Conservation (phyloP, 2,113 vertebrate species). For the Leucosticte australis region DNA sequence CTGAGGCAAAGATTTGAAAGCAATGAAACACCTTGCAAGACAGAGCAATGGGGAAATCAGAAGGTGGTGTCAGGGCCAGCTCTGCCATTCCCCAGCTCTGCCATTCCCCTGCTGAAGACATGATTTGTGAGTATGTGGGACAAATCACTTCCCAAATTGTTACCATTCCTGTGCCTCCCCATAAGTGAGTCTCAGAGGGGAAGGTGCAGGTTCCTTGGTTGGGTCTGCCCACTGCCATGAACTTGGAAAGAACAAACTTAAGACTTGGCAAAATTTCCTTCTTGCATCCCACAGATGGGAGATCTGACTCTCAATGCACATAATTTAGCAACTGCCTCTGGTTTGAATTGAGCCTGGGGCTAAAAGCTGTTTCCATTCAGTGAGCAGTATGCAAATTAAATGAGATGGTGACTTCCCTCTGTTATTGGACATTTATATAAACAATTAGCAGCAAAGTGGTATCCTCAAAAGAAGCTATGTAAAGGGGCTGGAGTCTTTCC, state of each 20-base stretch:
- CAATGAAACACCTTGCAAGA: background rate
- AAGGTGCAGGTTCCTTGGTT: background rate
- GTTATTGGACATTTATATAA: background rate
- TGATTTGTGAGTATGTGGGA: background rate
- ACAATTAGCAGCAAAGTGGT: background rate
- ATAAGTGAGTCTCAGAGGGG: background rate
- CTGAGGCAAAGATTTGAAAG: accelerated
- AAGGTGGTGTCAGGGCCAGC: background rate
- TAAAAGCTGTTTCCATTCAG: background rate
- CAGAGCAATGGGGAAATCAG: background rate
- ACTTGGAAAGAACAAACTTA: background rate
- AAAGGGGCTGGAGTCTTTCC: background rate
- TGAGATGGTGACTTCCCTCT: background rate
- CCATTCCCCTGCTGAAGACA: background rate
- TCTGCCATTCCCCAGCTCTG: background rate
- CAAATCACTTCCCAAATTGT: background rate
- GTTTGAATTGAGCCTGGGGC: background rate
- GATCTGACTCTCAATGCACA: background rate
- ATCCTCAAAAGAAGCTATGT: background rate
- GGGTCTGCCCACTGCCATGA: background rate
- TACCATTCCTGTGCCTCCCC: background rate
- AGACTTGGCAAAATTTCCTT: background rate
- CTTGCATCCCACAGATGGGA: background rate
- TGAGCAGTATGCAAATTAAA: background rate
- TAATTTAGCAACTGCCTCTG: background rate